Evolutionary conservation across 1,140 invertebrate genomes (phyloP).

Genomic region (Drosophila insularis): DNA sequence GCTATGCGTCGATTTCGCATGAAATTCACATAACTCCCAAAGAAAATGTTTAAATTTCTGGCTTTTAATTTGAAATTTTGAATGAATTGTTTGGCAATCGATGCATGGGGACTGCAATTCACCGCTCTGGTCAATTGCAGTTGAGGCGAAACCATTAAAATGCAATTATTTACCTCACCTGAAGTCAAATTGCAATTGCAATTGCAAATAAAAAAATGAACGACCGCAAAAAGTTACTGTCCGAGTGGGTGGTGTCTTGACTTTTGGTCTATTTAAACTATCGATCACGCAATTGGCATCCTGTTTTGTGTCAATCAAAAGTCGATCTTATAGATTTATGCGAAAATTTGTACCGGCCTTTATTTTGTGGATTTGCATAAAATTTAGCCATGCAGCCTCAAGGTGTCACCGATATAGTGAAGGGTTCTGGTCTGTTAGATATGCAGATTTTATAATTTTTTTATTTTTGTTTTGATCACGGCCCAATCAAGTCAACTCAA

Average conservation of each 20-base stretch:
- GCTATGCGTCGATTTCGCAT: conserved; percentile 3
- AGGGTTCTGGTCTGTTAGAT: conserved; percentile 34
- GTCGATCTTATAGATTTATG: conserved; percentile 53
- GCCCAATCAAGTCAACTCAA: conserved; percentile 32
- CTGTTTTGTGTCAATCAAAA: conserved; percentile 67
- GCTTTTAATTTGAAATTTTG: conserved; percentile 65
- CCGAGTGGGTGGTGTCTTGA: conserved; percentile 47
- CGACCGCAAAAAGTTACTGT: background rate
- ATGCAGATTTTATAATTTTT: conserved; percentile 32
- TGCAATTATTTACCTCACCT: conserved; percentile 61
- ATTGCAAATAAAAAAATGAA: conserved; percentile 4
- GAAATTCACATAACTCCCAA: conserved; percentile 56
- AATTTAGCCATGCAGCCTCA: conserved; percentile 29
- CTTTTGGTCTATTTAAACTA: conserved; percentile 16
- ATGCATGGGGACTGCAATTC: conserved; percentile 11
- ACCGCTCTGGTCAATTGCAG: conserved; percentile 23
- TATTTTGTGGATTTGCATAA: conserved; percentile 48
- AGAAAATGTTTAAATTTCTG: conserved; percentile 37
- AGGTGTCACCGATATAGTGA: conserved; percentile 44
- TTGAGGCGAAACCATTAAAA: conserved; percentile 64
- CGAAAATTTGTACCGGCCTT: conserved; percentile 48
- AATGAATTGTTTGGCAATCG: conserved; percentile 63
- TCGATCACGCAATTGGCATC: conserved; percentile 65
- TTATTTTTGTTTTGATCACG: background rate
- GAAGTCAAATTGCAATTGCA: conserved; percentile 8